Evolutionary conservation across 30 jellyfish, hydroid and myxozoan genomes (phyloP).

Genomic region (Cassiopea xamachana): DNA sequence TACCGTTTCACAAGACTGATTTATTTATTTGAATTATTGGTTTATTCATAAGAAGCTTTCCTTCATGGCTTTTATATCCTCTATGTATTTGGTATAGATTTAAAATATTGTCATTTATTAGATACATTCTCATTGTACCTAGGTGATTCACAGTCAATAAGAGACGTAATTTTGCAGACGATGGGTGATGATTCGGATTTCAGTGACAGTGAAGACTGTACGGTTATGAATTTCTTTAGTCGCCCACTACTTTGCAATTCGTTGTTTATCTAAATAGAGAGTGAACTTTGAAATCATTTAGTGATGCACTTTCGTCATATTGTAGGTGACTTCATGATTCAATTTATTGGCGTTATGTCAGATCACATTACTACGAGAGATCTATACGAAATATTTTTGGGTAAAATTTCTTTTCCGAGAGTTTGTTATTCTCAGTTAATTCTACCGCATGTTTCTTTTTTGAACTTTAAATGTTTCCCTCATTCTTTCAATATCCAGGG

Average conservation of each 20-base stretch:
- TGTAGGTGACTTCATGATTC: constrained; percentile 71
- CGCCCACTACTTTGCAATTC: background rate
- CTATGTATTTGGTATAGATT: background rate
- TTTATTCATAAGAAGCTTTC: background rate
- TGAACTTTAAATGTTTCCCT: no score
- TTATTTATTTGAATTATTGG: no score
- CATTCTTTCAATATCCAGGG: no score
- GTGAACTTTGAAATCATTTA: background rate
- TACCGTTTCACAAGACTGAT: no score
- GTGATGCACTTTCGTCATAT: background rate
- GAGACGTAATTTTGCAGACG: background rate
- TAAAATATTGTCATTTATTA: background rate
- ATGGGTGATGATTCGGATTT: background rate
- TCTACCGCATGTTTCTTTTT: background rate
- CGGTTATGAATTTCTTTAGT: background rate
- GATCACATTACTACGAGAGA: constrained; percentile 69
- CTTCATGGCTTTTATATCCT: background rate
- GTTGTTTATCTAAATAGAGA: background rate
- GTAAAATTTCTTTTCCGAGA: constrained; percentile 23
- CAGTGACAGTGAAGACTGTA: background rate
- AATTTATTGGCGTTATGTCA: constrained; percentile 41
- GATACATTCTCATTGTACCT: background rate
- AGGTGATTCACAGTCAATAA: background rate
- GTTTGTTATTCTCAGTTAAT: background rate
- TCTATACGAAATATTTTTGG: constrained; percentile 56